These are phyloP conservation scores for Dasyprocta punctata DNA, from an alignment of 2,113 vertebrate species.

Conservation along the genomic window DNA sequence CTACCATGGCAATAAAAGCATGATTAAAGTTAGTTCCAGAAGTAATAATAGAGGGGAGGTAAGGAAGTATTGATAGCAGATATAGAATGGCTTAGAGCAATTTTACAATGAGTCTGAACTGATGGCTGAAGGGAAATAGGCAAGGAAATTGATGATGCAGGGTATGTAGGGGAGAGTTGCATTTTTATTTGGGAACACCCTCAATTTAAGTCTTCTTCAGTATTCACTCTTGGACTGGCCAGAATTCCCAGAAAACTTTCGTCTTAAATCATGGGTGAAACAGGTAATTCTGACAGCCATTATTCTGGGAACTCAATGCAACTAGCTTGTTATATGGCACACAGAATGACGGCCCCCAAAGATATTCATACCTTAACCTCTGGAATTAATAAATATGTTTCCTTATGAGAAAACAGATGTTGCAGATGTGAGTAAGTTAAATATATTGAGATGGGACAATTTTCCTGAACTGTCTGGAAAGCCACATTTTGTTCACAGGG, in stretches of 20 bases:
- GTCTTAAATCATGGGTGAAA: background rate
- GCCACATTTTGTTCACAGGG: background rate
- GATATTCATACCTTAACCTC: background rate
- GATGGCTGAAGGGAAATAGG: background rate
- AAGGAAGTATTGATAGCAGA: background rate
- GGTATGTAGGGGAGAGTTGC: background rate
- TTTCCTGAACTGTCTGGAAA: background rate
- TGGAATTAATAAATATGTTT: background rate
- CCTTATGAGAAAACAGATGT: background rate
- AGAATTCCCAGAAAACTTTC: background rate
- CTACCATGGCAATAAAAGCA: background rate
- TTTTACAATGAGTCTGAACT: background rate
- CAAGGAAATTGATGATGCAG: background rate
- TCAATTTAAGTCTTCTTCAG: background rate
- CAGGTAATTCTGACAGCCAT: background rate
- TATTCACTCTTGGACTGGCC: background rate
- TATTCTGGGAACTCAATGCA: background rate
- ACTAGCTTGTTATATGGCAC: background rate
- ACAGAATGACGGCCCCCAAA: background rate
- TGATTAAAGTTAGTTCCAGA: background rate
- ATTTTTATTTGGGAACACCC: background rate
- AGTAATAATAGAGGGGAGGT: background rate
- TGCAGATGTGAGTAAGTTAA: background rate
- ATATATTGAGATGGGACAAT: background rate
- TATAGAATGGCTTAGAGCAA: background rate